phyloP scores from a whole-genome alignment of 2,888 invertebrate species.

The Hirtodrosophila trivittata region DNA sequence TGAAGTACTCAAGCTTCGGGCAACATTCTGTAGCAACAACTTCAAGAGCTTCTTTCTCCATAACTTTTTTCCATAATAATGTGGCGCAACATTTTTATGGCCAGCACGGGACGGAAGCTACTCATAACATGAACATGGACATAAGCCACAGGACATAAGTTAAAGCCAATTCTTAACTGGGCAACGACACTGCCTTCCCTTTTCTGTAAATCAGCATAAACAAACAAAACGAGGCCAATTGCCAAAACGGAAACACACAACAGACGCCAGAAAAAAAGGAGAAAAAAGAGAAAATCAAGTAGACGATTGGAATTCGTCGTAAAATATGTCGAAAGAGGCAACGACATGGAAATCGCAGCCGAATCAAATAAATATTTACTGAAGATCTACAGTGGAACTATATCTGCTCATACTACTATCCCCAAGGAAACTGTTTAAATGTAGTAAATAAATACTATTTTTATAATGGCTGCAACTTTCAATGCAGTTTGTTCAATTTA shows the following conservation, averaged over 20 bases:
- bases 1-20: conserved; percentile 72
- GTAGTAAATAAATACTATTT: too few species aligned
- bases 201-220: conserved; percentile 35
- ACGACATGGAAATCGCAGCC: too few species aligned
- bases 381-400: too few species aligned
- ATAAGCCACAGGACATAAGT: conserved; percentile 11
- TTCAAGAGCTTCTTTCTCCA: conserved; percentile 16
- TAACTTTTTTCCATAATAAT: not conserved
- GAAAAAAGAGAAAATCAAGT: not conserved
- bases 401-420: too few species aligned
- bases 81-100: conserved; percentile 33
- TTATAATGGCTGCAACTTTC: too few species aligned
- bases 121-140: conserved; percentile 29
- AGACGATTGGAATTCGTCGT: conserved; percentile 28
- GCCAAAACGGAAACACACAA: conserved; percentile 49
- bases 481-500: too few species aligned
- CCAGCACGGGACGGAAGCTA: conserved; percentile 10
- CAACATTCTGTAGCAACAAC: conserved; percentile 42
- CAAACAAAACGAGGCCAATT: conserved; percentile 41
- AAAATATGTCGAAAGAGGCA: conserved; percentile 20
- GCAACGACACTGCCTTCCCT: conserved; percentile 4
- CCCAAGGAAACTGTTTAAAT: too few species aligned
- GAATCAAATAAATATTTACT: too few species aligned
- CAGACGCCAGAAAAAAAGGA: conserved; percentile 19
- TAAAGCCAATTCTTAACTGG: not conserved